Conservation (phyloP, 2,113 vertebrate genomes). For the Scartelaos histophorus region DNA sequence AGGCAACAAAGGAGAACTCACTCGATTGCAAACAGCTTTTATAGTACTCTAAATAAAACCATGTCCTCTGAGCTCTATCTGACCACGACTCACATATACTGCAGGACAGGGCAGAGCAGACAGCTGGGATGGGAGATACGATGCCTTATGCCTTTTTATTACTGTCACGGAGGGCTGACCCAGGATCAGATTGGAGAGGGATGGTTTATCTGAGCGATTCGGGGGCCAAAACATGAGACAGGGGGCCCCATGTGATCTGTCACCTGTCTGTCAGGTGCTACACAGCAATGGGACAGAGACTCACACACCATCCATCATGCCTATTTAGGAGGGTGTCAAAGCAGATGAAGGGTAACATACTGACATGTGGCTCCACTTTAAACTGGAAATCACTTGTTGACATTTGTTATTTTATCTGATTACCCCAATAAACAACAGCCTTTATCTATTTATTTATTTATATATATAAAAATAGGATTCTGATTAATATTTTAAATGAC, state of each 20-base stretch:
- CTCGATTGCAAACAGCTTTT: slow-evolving; percentile 18
- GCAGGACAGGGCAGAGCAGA: slow-evolving; percentile 22
- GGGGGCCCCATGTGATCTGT: slow-evolving; percentile 40
- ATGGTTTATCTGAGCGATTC: slow-evolving; percentile 28
- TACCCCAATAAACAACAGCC: too few relatives aligned
- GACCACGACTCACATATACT: slow-evolving; percentile 11
- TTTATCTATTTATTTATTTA: too few relatives aligned
- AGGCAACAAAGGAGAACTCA: slow-evolving; percentile 20
- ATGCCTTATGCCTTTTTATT: slow-evolving; percentile 6
- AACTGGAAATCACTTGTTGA: not conserved
- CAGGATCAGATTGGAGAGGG: slow-evolving; percentile 25
- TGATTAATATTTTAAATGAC: too few relatives aligned
- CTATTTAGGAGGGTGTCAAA: slow-evolving; percentile 23
- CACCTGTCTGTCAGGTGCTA: slow-evolving; percentile 44
- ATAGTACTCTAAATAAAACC: slow-evolving; percentile 30
- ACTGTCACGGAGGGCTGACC: slow-evolving; percentile 21
- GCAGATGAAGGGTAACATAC: not conserved
- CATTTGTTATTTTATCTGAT: not conserved
- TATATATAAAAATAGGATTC: too few relatives aligned
- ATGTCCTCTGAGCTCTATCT: slow-evolving; percentile 10
- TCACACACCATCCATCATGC: slow-evolving; percentile 46
- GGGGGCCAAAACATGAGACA: slow-evolving; percentile 42
- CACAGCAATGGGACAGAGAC: slow-evolving; percentile 23
- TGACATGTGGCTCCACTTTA: slow-evolving; percentile 4
- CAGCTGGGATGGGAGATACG: slow-evolving; percentile 5